phyloP scores from a whole-genome alignment of 1,140 invertebrate species.

The Eriocheir sinensis region DNA sequence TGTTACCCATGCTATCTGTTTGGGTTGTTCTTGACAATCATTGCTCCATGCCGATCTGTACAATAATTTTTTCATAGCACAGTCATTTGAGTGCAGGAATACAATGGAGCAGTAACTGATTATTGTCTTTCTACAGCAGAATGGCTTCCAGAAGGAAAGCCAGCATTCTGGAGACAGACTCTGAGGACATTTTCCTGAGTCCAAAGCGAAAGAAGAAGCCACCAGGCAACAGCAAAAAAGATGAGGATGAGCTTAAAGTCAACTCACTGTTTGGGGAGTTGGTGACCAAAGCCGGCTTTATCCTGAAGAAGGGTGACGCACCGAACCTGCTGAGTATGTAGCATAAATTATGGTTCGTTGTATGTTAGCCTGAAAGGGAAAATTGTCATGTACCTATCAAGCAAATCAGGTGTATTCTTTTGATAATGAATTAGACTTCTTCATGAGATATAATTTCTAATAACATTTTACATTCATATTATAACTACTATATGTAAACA shows the following conservation, averaged over 20 bases:
- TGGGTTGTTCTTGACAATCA: background rate
- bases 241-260: slow-evolving; percentile 40
- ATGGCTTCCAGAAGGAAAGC: background rate
- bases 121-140: background rate
- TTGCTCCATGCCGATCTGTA: background rate
- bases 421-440: too few species aligned
- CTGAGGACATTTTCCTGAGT: background rate
- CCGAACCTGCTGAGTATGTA: slow-evolving; percentile 63
- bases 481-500: too few species aligned
- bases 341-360: background rate
- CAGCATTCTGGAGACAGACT: background rate
- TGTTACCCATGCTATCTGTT: background rate
- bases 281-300: slow-evolving; percentile 63
- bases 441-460: too few species aligned
- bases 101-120: too few species aligned
- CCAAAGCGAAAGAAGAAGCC: background rate
- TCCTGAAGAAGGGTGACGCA: slow-evolving; percentile 53
- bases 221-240: background rate
- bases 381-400: too few species aligned
- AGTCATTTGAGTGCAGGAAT: too few species aligned
- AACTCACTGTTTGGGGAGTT: slow-evolving; percentile 65
- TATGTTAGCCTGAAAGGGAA: too few species aligned
- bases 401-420: too few species aligned
- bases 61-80: background rate
- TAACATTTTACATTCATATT: too few species aligned